phyloP scores from a whole-genome alignment of 2,797 vertebrate genomes.

The Poeciliopsis infans region DNA sequence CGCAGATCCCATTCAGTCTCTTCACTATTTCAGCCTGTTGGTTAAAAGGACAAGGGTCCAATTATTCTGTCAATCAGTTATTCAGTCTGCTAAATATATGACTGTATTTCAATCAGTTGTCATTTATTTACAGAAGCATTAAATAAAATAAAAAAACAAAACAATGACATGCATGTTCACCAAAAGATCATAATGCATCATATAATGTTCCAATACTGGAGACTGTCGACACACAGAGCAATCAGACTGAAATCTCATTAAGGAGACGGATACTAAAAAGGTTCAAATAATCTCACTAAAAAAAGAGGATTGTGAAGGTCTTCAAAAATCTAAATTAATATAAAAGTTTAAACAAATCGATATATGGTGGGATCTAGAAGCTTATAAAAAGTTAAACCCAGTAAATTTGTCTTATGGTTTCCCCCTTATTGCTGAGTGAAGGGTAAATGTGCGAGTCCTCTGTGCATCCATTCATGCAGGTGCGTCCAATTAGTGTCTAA shows the following conservation, averaged over 20 bases:
- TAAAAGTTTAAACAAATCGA: neutral
- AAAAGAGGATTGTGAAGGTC: neutral
- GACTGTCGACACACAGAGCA: neutral
- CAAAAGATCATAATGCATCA: neutral
- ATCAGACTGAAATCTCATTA: neutral
- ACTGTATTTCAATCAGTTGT: neutral
- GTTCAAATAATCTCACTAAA: neutral
- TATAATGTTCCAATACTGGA: neutral
- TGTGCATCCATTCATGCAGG: neutral
- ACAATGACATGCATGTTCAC: conserved; percentile 6
- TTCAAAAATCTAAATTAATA: neutral
- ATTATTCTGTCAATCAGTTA: neutral
- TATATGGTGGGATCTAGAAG: neutral
- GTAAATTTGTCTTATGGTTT: neutral
- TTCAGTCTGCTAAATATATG: neutral
- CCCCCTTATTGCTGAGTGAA: neutral
- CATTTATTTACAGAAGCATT: neutral
- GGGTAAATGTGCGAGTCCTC: neutral
- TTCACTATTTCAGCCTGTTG: conserved; percentile 96
- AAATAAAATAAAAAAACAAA: neutral
- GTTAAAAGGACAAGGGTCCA: neutral
- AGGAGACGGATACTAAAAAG: neutral
- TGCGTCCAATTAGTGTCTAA: neutral
- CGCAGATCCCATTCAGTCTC: conserved; percentile 96
- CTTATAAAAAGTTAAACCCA: neutral